A percentile compares a stretch with the other conserved stretches of the same genome.
Conservation (phyloP, 2,797 vertebrate species). For the Mormyrus hasselquistii region DNA sequence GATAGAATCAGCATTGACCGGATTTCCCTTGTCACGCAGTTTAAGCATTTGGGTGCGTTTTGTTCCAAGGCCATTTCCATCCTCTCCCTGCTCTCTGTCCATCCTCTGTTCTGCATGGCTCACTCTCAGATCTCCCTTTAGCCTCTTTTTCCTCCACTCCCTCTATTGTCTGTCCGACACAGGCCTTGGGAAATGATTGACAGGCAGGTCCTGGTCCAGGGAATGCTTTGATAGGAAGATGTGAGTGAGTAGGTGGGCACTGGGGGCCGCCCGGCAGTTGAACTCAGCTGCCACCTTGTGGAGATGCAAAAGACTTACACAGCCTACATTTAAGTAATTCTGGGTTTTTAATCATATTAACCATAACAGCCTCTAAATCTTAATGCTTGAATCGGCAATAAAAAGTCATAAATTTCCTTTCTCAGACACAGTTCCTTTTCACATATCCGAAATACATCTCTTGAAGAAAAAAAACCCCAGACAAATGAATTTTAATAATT, state of each 20-base stretch:
- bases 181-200: conserved; percentile 60
- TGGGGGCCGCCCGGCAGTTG: conserved; percentile 19
- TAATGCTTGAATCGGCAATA: neutral
- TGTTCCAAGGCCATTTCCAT: neutral
- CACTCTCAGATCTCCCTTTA: conserved; percentile 42
- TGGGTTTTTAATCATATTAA: neutral
- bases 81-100: conserved; percentile 33
- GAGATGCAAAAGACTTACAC: conserved; percentile 22
- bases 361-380: neutral
- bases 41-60: neutral
- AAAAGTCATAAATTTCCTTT: conserved; percentile 15
- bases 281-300: conserved; percentile 42
- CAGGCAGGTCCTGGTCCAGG: conserved; percentile 46
- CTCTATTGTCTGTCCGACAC: conserved; percentile 55
- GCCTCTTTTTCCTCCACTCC: conserved; percentile 31
- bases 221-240: conserved; percentile 24
- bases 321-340: neutral
- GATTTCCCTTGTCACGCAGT: neutral
- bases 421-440: conserved; percentile 14
- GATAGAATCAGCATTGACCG: neutral
- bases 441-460: neutral
- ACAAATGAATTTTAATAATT: neutral
- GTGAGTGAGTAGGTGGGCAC: conserved; percentile 22
- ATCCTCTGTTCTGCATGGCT: conserved; percentile 31
- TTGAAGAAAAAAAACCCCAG: neutral